phyloP scores from a whole-genome alignment of 2,113 vertebrate genomes.

The Vicugna pacos region DNA sequence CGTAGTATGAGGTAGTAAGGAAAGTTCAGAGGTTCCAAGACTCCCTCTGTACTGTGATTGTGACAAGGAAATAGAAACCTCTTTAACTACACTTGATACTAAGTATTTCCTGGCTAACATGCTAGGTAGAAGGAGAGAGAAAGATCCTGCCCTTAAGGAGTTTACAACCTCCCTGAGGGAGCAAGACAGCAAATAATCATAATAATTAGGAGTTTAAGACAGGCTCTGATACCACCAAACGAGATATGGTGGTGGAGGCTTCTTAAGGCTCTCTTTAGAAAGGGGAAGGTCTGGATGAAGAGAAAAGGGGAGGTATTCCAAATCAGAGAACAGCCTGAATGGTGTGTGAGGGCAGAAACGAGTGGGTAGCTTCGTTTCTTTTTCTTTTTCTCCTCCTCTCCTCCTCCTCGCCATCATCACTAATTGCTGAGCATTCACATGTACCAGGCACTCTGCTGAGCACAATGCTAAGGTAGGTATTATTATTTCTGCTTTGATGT shows the following conservation, averaged over 20 bases:
- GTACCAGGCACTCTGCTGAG: background rate
- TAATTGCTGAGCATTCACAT: background rate
- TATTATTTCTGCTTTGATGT: background rate
- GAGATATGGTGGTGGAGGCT: background rate
- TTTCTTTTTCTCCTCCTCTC: background rate
- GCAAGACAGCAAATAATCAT: background rate
- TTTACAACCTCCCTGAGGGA: background rate
- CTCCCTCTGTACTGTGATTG: background rate
- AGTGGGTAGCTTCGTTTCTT: background rate
- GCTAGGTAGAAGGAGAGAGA: background rate
- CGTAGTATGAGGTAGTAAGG: background rate
- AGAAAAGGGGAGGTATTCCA: background rate
- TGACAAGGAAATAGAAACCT: background rate
- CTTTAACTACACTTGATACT: background rate
- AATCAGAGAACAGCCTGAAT: background rate
- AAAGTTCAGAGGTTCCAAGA: background rate
- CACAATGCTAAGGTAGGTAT: background rate
- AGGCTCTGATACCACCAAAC: background rate
- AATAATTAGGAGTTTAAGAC: background rate
- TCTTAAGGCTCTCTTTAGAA: conserved; percentile 46
- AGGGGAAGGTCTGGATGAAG: background rate
- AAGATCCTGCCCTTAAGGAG: background rate
- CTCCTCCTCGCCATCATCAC: background rate
- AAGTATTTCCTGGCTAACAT: background rate
- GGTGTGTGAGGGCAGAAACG: background rate